These are phyloP conservation scores for Macropis europaea DNA, from an alignment of 2,888 invertebrate genomes.

Conservation along the genomic window DNA sequence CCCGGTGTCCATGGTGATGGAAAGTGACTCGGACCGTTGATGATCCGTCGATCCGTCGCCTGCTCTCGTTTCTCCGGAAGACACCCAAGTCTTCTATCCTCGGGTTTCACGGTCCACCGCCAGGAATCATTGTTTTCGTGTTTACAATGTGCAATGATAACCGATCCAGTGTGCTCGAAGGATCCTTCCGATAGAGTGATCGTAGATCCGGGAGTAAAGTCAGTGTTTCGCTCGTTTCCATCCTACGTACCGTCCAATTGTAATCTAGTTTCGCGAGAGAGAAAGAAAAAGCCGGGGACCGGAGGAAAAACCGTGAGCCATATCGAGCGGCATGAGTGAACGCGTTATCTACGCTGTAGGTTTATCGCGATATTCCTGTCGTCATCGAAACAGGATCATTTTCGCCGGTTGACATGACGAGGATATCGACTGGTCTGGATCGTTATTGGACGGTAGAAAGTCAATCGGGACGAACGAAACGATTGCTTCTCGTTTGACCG, in stretches of 20 bases:
- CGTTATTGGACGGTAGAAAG: slow-evolving; percentile 44
- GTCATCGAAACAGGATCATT: slow-evolving; percentile 55
- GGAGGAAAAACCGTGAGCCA: neutral
- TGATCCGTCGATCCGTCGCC: too few relatives aligned
- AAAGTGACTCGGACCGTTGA: too few relatives aligned
- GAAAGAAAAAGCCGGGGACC: neutral
- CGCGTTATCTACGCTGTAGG: slow-evolving; percentile 44
- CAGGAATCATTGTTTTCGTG: too few relatives aligned
- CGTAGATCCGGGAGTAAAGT: neutral
- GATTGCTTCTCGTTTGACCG: slow-evolving; percentile 46
- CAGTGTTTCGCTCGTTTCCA: slow-evolving; percentile 23
- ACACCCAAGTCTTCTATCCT: too few relatives aligned
- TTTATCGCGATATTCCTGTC: slow-evolving; percentile 50
- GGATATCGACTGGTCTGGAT: slow-evolving; percentile 44
- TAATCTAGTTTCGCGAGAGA: slow-evolving; percentile 39
- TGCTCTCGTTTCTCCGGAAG: too few relatives aligned
- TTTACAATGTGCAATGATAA: too few relatives aligned
- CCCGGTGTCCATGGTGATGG: too few relatives aligned
- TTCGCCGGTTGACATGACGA: slow-evolving; percentile 49
- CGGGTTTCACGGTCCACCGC: too few relatives aligned
- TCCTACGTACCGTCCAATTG: slow-evolving; percentile 47
- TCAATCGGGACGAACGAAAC: slow-evolving; percentile 38
- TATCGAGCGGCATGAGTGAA: slow-evolving; percentile 44
- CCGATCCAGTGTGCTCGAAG: too few relatives aligned
- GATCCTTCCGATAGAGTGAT: too few relatives aligned